Base-by-base conservation (phyloP, 2,888 invertebrate genomes). In the Drosophila prolongata region DNA sequence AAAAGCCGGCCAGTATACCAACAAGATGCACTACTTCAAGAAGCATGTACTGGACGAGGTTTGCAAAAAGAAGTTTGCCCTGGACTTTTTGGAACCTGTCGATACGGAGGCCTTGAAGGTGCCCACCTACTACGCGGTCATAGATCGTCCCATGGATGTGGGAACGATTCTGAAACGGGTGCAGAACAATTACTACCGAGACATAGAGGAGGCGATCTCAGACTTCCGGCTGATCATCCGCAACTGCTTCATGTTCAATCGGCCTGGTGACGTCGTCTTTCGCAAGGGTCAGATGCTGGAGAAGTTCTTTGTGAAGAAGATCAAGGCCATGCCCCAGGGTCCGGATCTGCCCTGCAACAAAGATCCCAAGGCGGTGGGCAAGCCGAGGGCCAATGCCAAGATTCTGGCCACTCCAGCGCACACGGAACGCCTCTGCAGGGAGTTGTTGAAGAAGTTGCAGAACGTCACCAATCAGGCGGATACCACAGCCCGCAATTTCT, bases 51-150 rank as follows among this genome's bases (percentile, higher is more conserved):
- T 79, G 1, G 78, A 69, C 24, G 64, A 71, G 10, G n/a, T 78
- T 6, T 1, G 6, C 27, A 58, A 47, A 13, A 80, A 78, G 34
- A 44, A 53, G n/a, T 79, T 67, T 6, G 80, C 80, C 8, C 1
- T 49, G 8, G 71, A 78, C 27, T 79, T 79, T 6, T 37, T 80
- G 65, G 50, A 72, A 6, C 78, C 79, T 0, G 80, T 79, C 37
- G 76, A 78, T 38, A 44, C 73, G 14, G 58, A 64, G 13, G 49
- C 30, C 0, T 8, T 74, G 0, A 43, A 60, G 9, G 64, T 69
- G 14, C 74, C 78, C 14, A 53, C 53, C 0, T 80, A 79, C 10
- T 79, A 80, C n/a, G 30, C 50, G 1, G 47, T 71, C 1, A 71
- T 79, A 0, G 6, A 52, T 0, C 6, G 19, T 0, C 79, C 79